phyloP scores from a whole-genome alignment of 35 echinoderm and acorn worm genomes.

The Anneissia japonica region DNA sequence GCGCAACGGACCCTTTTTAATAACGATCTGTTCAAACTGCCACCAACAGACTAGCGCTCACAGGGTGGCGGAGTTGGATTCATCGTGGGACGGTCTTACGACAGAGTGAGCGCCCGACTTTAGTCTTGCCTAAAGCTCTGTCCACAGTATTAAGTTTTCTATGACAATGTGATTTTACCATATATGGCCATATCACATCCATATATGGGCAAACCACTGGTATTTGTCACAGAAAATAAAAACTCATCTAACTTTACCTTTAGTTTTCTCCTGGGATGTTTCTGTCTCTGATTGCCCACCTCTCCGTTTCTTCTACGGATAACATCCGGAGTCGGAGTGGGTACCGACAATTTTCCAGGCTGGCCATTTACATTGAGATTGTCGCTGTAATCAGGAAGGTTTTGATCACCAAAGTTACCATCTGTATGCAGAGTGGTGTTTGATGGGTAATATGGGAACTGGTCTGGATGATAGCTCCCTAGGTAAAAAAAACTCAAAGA shows the following conservation, averaged over 20 bases:
- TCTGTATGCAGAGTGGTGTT: conserved; percentile 12
- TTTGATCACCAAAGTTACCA: not conserved
- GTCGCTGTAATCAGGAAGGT: not conserved
- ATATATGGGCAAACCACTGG: too few relatives aligned
- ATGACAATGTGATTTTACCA: too few relatives aligned
- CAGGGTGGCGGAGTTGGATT: too few relatives aligned
- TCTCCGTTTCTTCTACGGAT: not conserved
- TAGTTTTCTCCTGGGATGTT: conserved; percentile 30
- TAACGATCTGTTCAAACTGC: too few relatives aligned
- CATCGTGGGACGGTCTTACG: too few relatives aligned
- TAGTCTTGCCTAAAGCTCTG: too few relatives aligned
- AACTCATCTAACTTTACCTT: conserved; percentile 28
- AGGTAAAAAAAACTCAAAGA: not conserved
- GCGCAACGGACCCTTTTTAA: too few relatives aligned
- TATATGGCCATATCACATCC: too few relatives aligned
- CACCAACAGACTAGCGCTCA: too few relatives aligned
- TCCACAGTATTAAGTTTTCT: too few relatives aligned
- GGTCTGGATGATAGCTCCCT: conserved; percentile 80
- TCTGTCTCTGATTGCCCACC: not conserved
- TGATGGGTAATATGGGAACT: conserved; percentile 49
- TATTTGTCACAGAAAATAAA: too few relatives aligned
- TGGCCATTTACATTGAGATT: not conserved
- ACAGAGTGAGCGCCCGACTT: too few relatives aligned
- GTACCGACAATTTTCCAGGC: not conserved
- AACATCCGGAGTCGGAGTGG: not conserved